Evolutionary conservation across 2,113 vertebrate genomes (phyloP), one percentile per base, ranked within the genome.

Genomic region (Struthio camelus): DNA sequence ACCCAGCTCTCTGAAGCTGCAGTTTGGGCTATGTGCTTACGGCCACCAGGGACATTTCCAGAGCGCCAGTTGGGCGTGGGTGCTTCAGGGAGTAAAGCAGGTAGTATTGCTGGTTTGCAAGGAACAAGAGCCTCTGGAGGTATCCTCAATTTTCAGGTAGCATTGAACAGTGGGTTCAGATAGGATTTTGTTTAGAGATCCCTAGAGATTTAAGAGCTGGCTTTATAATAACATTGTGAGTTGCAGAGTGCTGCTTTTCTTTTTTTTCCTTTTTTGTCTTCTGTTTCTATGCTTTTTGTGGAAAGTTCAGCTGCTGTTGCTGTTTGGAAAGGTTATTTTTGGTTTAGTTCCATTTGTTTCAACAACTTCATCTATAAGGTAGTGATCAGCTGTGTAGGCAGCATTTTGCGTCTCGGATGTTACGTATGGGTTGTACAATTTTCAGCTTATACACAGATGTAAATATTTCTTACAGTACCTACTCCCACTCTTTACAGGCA

Each of bases 1-100:
- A 59, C 69, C 28, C 23, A 9, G 1, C 2, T 81, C 5, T 53
- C 48, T 0, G 0, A 65, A 9, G 5, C 13, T 34, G 28, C 5
- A 12, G 56, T 76, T 67, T 6, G 22, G 17, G 10, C n/a, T 82
- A 54, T 5, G 7, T 13, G 11, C 58, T 81, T 3, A 1, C 12
- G 83, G 36, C 9, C 9, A 32, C 2, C 72, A 30, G 34, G 24
- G n/a, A 48, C 38, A 34, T 42, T 86, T 89, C 24, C 22, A 66
- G 30, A 78, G 2, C 28, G 34, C 56, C 18, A 32, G 3, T 4
- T 19, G 44, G 24, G 11, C 30, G 59, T 0, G 0, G 12, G 23
- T 64, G 30, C 12, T 71, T 32, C n/a, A 64, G 24, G 50, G 5
- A 38, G 20, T 59, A 54, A 78, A 90, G 58, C 16, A 34, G 56